Evolutionary conservation across 2,888 invertebrate genomes (phyloP), one percentile per base, ranked within the genome.

Genomic region (Tenthredo amoena): DNA sequence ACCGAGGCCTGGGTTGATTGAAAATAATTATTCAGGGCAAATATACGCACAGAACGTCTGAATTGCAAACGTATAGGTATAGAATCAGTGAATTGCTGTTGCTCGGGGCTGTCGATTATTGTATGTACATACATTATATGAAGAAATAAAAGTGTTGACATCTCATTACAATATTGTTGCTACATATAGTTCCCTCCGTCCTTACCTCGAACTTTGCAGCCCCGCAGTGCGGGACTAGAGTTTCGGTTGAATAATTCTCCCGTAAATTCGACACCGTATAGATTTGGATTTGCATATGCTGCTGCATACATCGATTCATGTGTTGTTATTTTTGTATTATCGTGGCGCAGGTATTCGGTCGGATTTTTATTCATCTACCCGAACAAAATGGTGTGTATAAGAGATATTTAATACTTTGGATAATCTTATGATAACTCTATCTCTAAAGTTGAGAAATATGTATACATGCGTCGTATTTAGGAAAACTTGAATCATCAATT

Each of bases 111-210:
- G n/a, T 74, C 26, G 43, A 74, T 74, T 43, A n/a, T 74, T 43
- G n/a, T 26, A 26, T 43, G n/a, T 26, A 26, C 26, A 26, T 74
- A 40, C 21, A 74, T 43, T 43, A 40, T 74, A 43, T 43, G 21
- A 43, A 21, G 21, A 74, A 74, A 74, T 74, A 74, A 74, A 74
- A 74, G 72, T 74, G 72, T 74, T 74, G 72, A 40, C 72, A 74
- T 43, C 43, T 74, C 31, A 43, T 21, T 5, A 43, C 6, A 43
- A 15, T 74, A n/a, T 12, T 72, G 21, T 40, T 40, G 21, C 0
- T 74, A 74, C 43, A 2, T 47, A 47, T 47, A 71, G 37, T 71
- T 71, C 71, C 34, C 37, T 18, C 10, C 21, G 72, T 74, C 72
- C 40, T 43, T 43, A 21, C 21, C 21, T 72, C 34, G 37, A 34